phyloP scores from a whole-genome alignment of 2,888 invertebrate genomes.

The Parnassius mnemosyne region DNA sequence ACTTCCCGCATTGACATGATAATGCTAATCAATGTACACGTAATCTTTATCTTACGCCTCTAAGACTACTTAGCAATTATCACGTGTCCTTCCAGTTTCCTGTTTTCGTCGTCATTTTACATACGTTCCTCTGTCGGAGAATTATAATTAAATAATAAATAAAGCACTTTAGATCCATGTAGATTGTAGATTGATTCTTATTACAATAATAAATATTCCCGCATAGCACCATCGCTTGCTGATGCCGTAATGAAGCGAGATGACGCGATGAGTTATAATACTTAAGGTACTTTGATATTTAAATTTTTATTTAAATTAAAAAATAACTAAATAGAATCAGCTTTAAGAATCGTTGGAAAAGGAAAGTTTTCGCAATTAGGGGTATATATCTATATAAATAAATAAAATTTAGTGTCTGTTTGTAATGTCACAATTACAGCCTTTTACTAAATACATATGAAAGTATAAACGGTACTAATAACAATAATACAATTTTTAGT shows the following conservation, averaged over 20 bases:
- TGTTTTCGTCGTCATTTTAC: conserved; percentile 15
- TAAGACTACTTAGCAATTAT: conserved; percentile 20
- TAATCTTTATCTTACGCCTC: conserved; percentile 7
- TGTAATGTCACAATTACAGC: no score
- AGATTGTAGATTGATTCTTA: conserved; percentile 5
- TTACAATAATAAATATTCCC: conserved; percentile 11
- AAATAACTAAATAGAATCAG: no score
- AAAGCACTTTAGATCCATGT: conserved; percentile 21
- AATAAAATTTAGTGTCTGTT: no score
- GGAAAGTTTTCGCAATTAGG: no score
- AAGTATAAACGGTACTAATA: no score
- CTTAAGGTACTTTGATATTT: not conserved
- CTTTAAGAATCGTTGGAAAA: no score
- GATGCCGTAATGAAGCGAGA: conserved; percentile 7
- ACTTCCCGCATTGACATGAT: not conserved
- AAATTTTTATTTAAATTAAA: no score
- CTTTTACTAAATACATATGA: no score
- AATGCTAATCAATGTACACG: conserved; percentile 23
- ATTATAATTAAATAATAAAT: conserved; percentile 18
- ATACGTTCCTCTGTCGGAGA: conserved; percentile 19
- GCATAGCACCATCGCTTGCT: not conserved
- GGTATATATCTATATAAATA: no score
- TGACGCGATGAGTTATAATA: not conserved
- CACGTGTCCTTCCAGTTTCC: conserved; percentile 14
- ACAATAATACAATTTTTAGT: no score